A percentile compares a stretch with the other conserved stretches of the same genome.
phyloP scores from a whole-genome alignment of 2,888 invertebrate genomes.

The Bugulina stolonifera region DNA sequence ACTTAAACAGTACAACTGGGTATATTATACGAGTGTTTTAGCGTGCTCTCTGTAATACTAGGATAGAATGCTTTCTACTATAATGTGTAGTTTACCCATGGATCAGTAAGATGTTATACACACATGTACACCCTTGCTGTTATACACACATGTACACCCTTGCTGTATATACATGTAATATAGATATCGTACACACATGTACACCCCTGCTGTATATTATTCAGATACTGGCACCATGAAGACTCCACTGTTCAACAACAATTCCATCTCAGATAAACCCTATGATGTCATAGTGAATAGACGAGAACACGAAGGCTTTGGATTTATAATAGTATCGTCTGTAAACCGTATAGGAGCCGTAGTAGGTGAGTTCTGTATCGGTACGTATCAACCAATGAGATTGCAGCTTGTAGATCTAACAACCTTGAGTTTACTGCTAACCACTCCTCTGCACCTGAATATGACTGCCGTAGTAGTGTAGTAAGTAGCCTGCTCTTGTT shows the following conservation, averaged over 20 bases:
- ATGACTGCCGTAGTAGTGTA: too few relatives aligned
- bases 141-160: too few relatives aligned
- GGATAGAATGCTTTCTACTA: too few relatives aligned
- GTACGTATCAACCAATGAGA: constrained; percentile 23
- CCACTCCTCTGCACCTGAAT: neutral
- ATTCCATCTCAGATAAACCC: constrained; percentile 56
- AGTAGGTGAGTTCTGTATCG: constrained; percentile 44
- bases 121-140: too few relatives aligned
- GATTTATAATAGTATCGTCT: constrained; percentile 90
- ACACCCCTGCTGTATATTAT: neutral
- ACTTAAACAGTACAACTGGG: too few relatives aligned
- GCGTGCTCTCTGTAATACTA: too few relatives aligned
- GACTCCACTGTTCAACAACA: neutral
- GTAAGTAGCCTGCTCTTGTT: too few relatives aligned
- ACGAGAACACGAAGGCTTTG: constrained; percentile 91
- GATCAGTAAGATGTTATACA: too few relatives aligned
- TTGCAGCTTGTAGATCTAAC: constrained; percentile 5
- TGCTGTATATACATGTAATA: too few relatives aligned
- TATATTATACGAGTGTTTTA: too few relatives aligned
- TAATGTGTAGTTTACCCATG: too few relatives aligned
- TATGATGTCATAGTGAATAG: constrained; percentile 88
- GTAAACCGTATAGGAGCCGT: constrained; percentile 49
- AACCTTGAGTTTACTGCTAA: neutral
- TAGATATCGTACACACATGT: too few relatives aligned
- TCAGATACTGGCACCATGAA: neutral